Evolutionary conservation across 2,888 invertebrate species (phyloP).

Genomic region (Drosophila setosimentum): DNA sequence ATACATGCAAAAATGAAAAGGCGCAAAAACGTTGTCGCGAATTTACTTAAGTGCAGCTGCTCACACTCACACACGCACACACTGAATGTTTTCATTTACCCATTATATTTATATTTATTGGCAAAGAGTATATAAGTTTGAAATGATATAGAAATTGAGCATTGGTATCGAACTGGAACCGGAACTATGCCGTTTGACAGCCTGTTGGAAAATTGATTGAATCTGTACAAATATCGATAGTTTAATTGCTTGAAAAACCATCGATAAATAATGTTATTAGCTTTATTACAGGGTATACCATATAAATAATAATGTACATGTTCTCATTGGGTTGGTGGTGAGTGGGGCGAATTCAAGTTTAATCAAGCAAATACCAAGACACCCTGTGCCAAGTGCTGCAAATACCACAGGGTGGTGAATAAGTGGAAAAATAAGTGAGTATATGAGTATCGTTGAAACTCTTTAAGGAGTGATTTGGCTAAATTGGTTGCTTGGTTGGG

Average conservation of each 20-base stretch:
- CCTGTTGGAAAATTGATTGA: neutral
- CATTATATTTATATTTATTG: neutral
- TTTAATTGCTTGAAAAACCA: neutral
- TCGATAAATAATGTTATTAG: neutral
- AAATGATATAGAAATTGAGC: too few relatives aligned
- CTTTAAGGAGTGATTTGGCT: neutral
- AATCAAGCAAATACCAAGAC: neutral
- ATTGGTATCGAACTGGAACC: too few relatives aligned
- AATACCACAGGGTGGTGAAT: neutral
- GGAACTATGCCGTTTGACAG: neutral
- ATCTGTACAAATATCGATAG: neutral
- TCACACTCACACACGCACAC: conserved; percentile 13
- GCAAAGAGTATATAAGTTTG: conserved; percentile 10
- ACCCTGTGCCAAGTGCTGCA: neutral
- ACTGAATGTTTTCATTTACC: conserved; percentile 24
- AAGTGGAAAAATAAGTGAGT: neutral
- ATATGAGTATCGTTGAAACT: neutral
- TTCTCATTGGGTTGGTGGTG: neutral
- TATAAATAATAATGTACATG: neutral
- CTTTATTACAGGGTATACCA: neutral
- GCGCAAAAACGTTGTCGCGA: conserved; percentile 37
- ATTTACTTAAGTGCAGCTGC: conserved; percentile 37
- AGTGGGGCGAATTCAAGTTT: neutral
- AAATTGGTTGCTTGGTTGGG: neutral
- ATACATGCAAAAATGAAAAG: conserved; percentile 40